phyloP scores from a whole-genome alignment of 2,797 vertebrate genomes.

The Eulemur rubriventer region DNA sequence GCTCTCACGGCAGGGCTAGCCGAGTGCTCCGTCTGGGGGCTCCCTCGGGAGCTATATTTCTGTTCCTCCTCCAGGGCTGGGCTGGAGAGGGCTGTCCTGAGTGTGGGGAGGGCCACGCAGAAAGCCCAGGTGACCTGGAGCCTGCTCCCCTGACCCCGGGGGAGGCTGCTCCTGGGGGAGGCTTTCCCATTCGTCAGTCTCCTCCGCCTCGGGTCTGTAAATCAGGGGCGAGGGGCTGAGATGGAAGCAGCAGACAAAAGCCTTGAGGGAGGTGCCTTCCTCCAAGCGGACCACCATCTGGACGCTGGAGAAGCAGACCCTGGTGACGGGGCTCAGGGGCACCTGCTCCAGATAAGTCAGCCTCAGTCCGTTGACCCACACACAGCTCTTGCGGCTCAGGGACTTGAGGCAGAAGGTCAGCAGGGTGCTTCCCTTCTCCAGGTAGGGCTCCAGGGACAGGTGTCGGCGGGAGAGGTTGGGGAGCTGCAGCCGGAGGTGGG shows the following conservation, averaged over 20 bases:
- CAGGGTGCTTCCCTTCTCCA: constrained; percentile 38
- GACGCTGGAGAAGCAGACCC: neutral
- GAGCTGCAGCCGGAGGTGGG: constrained; percentile 56
- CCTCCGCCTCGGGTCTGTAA: neutral
- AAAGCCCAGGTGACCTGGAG: neutral
- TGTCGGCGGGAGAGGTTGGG: neutral
- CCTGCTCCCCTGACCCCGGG: neutral
- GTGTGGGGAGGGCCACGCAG: neutral
- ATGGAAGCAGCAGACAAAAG: constrained; percentile 59
- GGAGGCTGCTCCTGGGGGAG: neutral
- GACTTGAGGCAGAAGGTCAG: constrained; percentile 68
- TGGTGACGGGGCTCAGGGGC: neutral
- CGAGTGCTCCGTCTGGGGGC: neutral
- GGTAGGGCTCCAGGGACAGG: constrained; percentile 64
- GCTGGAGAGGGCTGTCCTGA: neutral
- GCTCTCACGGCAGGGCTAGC: neutral
- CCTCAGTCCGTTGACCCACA: constrained; percentile 28
- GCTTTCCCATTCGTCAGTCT: neutral
- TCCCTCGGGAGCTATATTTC: constrained; percentile 49
- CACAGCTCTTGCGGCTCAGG: constrained; percentile 6
- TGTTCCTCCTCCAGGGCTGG: neutral
- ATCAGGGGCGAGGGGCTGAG: constrained; percentile 37
- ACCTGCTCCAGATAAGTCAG: constrained; percentile 64
- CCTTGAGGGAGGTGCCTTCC: constrained; percentile 6
- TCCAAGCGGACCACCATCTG: neutral